A percentile compares a stretch with the other conserved stretches of the same genome.
These are phyloP conservation scores for Solen grandis DNA, from an alignment of 1,140 invertebrate genomes.

Conservation along the genomic window DNA sequence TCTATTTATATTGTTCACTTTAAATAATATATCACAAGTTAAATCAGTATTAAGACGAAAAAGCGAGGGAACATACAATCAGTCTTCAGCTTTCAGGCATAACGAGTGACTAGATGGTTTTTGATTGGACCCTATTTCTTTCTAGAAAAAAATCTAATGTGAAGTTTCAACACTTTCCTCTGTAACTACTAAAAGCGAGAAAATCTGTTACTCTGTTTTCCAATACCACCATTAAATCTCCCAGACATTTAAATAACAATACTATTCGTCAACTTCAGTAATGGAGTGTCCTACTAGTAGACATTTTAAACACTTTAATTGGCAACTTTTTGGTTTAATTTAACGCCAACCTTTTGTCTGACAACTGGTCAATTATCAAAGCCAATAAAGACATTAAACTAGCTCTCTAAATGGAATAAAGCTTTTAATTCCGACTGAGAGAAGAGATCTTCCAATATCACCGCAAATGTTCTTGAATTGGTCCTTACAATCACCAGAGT, in stretches of 20 bases:
- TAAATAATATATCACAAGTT: no score
- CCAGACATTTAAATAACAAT: no score
- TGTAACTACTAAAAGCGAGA: constrained; percentile 18
- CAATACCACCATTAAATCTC: constrained; percentile 26
- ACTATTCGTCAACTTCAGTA: constrained; percentile 18
- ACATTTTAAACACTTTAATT: constrained; percentile 55
- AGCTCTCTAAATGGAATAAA: constrained; percentile 52
- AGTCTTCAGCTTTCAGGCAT: no score
- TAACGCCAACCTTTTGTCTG: constrained; percentile 48
- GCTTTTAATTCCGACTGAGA: constrained; percentile 46
- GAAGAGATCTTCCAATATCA: neutral
- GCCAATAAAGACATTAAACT: constrained; percentile 35
- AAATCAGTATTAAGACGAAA: no score
- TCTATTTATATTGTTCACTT: no score
- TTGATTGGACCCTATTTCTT: no score
- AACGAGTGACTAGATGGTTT: no score
- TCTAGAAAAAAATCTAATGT: constrained; percentile 8
- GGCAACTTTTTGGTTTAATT: constrained; percentile 51
- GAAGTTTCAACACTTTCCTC: constrained; percentile 9
- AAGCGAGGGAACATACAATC: no score
- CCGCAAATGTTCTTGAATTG: constrained; percentile 42
- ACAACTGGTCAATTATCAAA: constrained; percentile 48
- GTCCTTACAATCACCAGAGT: no score
- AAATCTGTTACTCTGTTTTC: constrained; percentile 36
- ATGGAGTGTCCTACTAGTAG: constrained; percentile 36